phyloP scores from a whole-genome alignment of 2,113 vertebrate genomes.

The Entosphenus tridentatus region DNA sequence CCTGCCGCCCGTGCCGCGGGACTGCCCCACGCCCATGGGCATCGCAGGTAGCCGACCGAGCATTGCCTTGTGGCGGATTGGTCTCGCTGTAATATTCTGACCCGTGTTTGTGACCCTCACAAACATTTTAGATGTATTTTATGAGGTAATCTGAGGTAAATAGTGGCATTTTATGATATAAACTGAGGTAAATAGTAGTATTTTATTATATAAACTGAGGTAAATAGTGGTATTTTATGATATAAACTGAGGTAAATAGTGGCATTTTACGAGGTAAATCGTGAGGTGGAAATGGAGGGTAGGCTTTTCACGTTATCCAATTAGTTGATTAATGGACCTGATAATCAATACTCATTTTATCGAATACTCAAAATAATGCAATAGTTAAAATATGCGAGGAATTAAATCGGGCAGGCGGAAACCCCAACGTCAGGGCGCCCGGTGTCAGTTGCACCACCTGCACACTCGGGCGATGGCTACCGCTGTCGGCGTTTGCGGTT shows the following conservation, averaged over 20 bases:
- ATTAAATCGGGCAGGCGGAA: no score
- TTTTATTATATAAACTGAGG: not conserved
- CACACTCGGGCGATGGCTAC: no score
- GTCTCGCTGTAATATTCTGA: not conserved
- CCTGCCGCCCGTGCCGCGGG: conserved; percentile 52
- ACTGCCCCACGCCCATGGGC: conserved; percentile 88
- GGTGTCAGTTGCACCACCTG: no score
- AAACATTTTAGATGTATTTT: no score
- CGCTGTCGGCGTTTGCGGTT: no score
- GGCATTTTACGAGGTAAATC: not conserved
- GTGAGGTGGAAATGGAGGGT: not conserved
- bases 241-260: not conserved
- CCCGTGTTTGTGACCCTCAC: not conserved
- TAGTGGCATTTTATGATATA: not conserved
- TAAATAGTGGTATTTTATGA: not conserved
- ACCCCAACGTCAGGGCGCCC: no score
- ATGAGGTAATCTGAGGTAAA: no score
- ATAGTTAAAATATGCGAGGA: no score
- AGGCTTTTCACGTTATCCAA: no score
- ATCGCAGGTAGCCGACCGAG: conserved; percentile 39
- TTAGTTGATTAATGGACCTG: no score
- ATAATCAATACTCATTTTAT: no score
- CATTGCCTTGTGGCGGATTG: not conserved
- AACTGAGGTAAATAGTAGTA: not conserved
- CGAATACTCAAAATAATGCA: no score